A percentile compares a stretch with the other conserved stretches of the same genome.
Evolutionary conservation across 2,888 invertebrate genomes (phyloP).

Genomic region (Creontiades dilutus): DNA sequence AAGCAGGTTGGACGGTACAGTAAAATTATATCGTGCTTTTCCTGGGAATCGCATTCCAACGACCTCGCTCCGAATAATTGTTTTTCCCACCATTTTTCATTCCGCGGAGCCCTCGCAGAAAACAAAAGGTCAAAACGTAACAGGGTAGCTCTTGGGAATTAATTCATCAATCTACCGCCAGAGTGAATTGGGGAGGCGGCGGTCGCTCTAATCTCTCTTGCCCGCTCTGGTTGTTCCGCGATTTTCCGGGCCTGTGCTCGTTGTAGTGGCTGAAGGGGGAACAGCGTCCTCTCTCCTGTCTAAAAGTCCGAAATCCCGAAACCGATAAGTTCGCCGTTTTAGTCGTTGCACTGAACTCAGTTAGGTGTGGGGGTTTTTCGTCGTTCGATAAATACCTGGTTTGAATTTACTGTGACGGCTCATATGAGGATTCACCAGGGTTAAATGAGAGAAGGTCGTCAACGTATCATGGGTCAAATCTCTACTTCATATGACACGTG

Average conservation of each 20-base stretch:
- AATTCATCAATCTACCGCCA: conserved; percentile 1
- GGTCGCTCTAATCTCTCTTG: background rate
- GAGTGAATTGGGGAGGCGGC: background rate
- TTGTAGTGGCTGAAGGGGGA: background rate
- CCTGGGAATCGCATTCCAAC: background rate
- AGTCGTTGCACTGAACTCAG: too few relatives aligned
- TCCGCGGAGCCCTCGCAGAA: background rate
- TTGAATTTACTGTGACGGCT: too few relatives aligned
- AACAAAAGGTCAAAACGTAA: background rate
- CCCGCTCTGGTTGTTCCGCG: background rate
- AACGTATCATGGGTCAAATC: too few relatives aligned
- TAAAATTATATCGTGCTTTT: background rate
- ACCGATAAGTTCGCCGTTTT: too few relatives aligned
- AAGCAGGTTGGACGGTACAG: too few relatives aligned
- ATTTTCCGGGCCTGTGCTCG: background rate
- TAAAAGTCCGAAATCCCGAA: background rate
- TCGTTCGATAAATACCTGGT: too few relatives aligned
- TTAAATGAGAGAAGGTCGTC: too few relatives aligned
- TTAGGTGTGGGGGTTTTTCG: too few relatives aligned
- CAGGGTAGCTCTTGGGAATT: background rate
- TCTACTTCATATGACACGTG: too few relatives aligned
- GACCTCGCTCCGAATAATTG: background rate
- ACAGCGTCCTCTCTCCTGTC: background rate
- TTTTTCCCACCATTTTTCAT: background rate
- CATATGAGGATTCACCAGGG: too few relatives aligned